Percentiles rank a stretch among this genome's conserved stretches.
phyloP scores from a whole-genome alignment of 2,113 vertebrate genomes.

The Oreamnos americanus region DNA sequence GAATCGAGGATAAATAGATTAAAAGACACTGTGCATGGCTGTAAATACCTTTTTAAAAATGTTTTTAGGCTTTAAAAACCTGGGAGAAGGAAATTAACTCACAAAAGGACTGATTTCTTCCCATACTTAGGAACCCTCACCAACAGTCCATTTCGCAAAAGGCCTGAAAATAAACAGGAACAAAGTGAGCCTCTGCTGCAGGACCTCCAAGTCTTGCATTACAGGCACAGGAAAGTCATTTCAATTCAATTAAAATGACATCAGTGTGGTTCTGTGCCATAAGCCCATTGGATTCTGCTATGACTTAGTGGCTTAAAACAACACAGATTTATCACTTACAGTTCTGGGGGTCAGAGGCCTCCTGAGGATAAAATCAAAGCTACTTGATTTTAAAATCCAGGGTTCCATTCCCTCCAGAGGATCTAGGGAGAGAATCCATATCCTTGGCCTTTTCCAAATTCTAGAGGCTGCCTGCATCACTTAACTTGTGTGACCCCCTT shows the following conservation, averaged over 20 bases:
- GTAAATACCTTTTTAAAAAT: neutral
- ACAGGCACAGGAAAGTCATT: neutral
- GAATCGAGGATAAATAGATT: neutral
- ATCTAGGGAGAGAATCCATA: neutral
- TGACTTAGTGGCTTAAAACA: neutral
- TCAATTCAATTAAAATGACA: neutral
- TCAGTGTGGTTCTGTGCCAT: neutral
- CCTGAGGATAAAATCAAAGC: neutral
- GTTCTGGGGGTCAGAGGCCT: neutral
- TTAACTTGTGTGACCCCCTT: neutral
- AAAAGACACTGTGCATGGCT: neutral
- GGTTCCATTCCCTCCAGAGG: neutral
- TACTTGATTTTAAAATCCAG: slow-evolving; percentile 18
- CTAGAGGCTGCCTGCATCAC: neutral
- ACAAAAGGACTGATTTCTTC: neutral
- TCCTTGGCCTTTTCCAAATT: neutral
- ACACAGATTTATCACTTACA: neutral
- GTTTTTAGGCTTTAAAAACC: slow-evolving; percentile 4
- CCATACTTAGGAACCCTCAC: neutral
- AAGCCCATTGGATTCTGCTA: neutral
- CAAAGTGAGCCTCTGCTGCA: neutral
- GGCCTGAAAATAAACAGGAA: neutral
- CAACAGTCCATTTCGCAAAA: neutral
- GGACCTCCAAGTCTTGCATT: neutral
- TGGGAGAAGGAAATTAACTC: neutral